These are phyloP conservation scores for Gadopsis marmoratus DNA, from an alignment of 2,797 vertebrate genomes.

Conservation along the genomic window DNA sequence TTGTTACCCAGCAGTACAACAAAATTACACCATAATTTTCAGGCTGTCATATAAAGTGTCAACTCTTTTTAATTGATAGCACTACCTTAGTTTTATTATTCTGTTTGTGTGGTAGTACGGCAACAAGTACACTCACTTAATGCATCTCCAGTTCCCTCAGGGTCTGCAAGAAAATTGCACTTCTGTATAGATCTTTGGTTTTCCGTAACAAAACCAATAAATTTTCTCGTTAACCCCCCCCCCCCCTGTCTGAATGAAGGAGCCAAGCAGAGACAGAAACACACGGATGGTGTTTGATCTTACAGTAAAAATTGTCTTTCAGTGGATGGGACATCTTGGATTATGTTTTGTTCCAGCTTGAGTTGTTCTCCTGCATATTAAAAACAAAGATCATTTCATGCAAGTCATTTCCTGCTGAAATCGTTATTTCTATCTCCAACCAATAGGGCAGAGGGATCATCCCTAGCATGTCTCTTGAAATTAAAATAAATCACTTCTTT, in stretches of 20 bases:
- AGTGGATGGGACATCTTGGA: not conserved
- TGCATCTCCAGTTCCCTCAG: slow-evolving; percentile 3
- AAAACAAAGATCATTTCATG: not conserved
- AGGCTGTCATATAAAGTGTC: not conserved
- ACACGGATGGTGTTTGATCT: not conserved
- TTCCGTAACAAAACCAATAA: not conserved
- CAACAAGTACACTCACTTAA: slow-evolving; percentile 3
- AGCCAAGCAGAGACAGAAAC: not conserved
- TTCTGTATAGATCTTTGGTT: not conserved
- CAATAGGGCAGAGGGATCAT: not conserved
- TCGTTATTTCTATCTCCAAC: not conserved
- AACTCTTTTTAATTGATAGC: not conserved
- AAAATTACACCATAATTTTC: not conserved
- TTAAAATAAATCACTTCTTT: not conserved
- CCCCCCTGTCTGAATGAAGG: too few relatives aligned
- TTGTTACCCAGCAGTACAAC: not conserved
- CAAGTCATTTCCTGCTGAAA: not conserved
- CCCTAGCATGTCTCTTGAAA: not conserved
- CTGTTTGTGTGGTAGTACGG: not conserved
- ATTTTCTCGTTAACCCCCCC: too few relatives aligned
- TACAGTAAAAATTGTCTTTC: not conserved
- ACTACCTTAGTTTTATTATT: not conserved
- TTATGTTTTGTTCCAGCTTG: slow-evolving; percentile 1
- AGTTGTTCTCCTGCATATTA: not conserved
- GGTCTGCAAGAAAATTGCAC: not conserved